phyloP scores from a whole-genome alignment of 2,797 vertebrate species.

The Ctenosaura bakeri region DNA sequence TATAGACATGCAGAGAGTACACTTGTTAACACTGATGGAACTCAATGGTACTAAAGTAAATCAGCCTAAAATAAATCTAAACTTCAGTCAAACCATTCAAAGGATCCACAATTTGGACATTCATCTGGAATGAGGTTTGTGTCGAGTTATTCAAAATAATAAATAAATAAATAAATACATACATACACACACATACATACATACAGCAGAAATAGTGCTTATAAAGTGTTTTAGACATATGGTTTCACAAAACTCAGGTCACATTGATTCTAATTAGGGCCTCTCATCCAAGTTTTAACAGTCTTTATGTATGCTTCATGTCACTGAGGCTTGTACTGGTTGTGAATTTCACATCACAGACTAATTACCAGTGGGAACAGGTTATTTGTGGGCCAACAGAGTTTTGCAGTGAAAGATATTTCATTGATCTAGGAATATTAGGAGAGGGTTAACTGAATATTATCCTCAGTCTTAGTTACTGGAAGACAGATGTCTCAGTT shows the following conservation, averaged over 20 bases:
- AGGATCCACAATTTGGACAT: background rate
- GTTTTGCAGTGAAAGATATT: background rate
- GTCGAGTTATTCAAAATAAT: background rate
- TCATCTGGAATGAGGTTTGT: background rate
- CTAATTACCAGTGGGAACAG: background rate
- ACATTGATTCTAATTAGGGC: background rate
- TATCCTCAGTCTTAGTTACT: slow-evolving; percentile 31
- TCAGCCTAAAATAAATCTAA: background rate
- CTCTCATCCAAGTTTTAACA: background rate
- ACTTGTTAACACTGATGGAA: background rate
- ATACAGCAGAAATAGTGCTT: background rate
- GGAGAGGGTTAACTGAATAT: slow-evolving; percentile 52
- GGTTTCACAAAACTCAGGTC: background rate
- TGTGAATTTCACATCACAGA: background rate
- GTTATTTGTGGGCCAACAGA: slow-evolving; percentile 16
- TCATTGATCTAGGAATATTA: slow-evolving; percentile 22
- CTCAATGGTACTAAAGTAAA: background rate
- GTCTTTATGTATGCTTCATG: slow-evolving; percentile 4
- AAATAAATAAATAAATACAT: background rate
- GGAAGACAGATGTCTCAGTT: slow-evolving; percentile 19
- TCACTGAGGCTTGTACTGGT: background rate
- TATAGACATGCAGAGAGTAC: background rate
- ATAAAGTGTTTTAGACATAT: background rate
- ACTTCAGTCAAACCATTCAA: background rate
- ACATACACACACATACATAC: background rate